Evolutionary conservation across 2,888 invertebrate genomes (phyloP), one percentile per base, ranked within the genome.

Genomic region (Melanostoma mellinum): DNA sequence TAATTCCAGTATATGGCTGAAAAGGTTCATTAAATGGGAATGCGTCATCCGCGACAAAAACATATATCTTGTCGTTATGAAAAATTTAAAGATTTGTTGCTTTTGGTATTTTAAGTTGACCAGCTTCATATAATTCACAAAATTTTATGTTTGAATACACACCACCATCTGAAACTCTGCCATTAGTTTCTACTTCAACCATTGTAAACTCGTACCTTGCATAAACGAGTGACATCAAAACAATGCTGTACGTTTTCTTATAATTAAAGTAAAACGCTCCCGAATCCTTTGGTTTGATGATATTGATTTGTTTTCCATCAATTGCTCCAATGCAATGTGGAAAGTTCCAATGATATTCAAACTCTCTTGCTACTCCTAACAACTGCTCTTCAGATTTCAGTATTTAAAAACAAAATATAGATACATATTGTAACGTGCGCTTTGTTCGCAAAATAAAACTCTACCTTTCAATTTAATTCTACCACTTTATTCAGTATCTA

Each of bases 141-240:
- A 85, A 76, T 33, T 50, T 60, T 40, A 72, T 77, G 56, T 69
- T 61, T 6, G 40, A 40, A 30, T 68, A 73, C 33, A 63, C 65
- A 56, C 77, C 74, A 32, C 75, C 85, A 72, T 85, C 76, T 6
- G 76, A 85, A 36, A 76, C 30, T 35, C 72, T 53, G 4, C 76
- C 79, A 63, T 80, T 85, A n/a, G 60, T 35, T 9, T 72, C 79
- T 33, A 55, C 50, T 20, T 85, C 50, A 10, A 67, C 55, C 60
- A 63, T 52, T n/a, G 68, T 44, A 10, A 80, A 85, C 48, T 72
- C 71, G 48, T 53, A 74, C 6, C 75, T 65, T 30, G 79, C 79
- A 35, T 75, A 72, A 4, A 79, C 75, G 20, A 20, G 1, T 20
- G 20, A 79, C 75, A 79, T 71, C 32, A 79, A 53, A 10, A 85